Base-by-base conservation (phyloP, 2,888 invertebrate species). In the Xylophagus ater region DNA sequence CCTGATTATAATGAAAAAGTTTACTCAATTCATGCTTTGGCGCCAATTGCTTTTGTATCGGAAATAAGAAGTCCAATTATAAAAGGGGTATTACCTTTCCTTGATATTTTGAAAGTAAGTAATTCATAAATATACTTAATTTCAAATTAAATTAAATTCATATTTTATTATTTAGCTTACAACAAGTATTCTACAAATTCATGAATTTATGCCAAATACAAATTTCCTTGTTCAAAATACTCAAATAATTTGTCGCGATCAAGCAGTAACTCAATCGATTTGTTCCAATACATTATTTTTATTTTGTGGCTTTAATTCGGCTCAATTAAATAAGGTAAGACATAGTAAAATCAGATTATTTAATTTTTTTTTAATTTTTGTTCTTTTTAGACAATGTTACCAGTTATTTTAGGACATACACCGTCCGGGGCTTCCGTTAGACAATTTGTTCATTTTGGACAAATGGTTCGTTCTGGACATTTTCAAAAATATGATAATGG, bases 241-340 rank as follows among this genome's bases (percentile, higher is more conserved):
- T 13, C 57, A 69, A 40, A 39, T 65, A 0, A 43, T 72, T 0
- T 81, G 81, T 50, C 64, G 66, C 34, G 73, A 73, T 46, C 68
- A 70, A 9, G 69, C 68, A 1, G 41, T 67, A 4, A 69, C 69
- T 36, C 74, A 71, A 46, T 71, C 64, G 3, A 51, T 82, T 6
- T 86, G 85, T 58, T 68, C 69, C 29, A 79, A 78, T 53, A 58
- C 77, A 1, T 54, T 82, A 12, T 82, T 82, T 56, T 58, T 83
- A 5, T 49, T 84, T 3, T 70, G 67, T 6, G 81, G 81, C 10
- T 74, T 69, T 53, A 72, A 75, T 52, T 66, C 67, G 30, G 62
- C 61, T n/a, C 72, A 78, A 53, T 47, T 61, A 35, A 62, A 62
- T 41, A 57, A 60, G 43, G 53, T 52, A 41, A 30, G 9, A 23